A percentile compares a stretch with the other conserved stretches of the same genome.
Evolutionary conservation across 1,140 invertebrate species (phyloP).

Genomic region (Drosophila jambulina): DNA sequence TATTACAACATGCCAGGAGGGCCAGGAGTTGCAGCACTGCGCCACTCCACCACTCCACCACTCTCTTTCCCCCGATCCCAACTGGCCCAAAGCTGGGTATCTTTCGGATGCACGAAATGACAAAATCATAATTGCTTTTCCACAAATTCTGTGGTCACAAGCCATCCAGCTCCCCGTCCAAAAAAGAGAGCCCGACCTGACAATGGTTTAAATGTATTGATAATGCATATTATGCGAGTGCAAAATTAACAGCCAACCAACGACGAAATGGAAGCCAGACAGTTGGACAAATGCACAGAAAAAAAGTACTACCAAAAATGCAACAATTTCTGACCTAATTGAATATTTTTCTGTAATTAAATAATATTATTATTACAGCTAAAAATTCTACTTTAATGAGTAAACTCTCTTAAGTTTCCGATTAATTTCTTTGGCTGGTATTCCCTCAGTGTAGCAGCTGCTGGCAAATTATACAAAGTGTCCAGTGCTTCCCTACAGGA

Average conservation of each 20-base stretch:
- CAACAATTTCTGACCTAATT: background rate
- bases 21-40: slow-evolving; percentile 32
- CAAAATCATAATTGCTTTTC: slow-evolving; percentile 83
- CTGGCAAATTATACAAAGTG: slow-evolving; percentile 71
- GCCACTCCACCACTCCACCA: background rate
- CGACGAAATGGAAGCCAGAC: slow-evolving; percentile 45
- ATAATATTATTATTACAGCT: background rate
- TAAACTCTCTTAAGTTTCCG: background rate
- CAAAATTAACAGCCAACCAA: slow-evolving; percentile 66
- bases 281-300: slow-evolving; percentile 4
- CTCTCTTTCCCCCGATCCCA: slow-evolving; percentile 10
- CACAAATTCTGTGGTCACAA: slow-evolving; percentile 63
- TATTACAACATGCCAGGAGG: slow-evolving; percentile 53
- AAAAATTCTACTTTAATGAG: background rate
- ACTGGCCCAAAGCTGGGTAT: slow-evolving; percentile 51
- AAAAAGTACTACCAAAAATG: background rate
- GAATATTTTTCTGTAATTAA: too few relatives aligned
- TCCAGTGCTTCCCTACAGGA: slow-evolving; percentile 39
- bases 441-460: slow-evolving; percentile 8
- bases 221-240: slow-evolving; percentile 78
- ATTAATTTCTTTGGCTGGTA: too few relatives aligned
- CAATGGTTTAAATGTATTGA: slow-evolving; percentile 83
- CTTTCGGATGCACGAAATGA: slow-evolving; percentile 70
- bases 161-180: slow-evolving; percentile 18
- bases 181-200: slow-evolving; percentile 43